Evolutionary conservation across 2,888 invertebrate species (phyloP), one percentile per base, ranked within the genome.

Genomic region (Escarpia spicata): DNA sequence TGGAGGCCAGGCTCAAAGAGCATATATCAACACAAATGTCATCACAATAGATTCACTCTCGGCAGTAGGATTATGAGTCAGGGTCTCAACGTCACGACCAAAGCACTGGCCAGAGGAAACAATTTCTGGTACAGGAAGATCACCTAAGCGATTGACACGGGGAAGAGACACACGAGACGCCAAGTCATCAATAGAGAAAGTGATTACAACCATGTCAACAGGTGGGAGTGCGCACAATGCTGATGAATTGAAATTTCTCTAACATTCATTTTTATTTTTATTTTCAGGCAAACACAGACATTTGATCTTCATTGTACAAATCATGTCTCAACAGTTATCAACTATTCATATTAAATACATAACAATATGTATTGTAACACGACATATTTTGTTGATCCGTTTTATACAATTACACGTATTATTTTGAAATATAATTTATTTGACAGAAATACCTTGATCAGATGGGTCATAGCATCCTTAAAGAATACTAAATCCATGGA

Each of bases 401-500:
- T 15, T 44, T 44, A 91, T 8, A 91, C 19, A 2, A n/a, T 45
- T 45, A 91, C 44, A 3, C 45, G 0, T 15, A 37, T 2, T 37
- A 26, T 45, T 91, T 91, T 52, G 26, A 15, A 52, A 52, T 31
- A 15, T 12, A 91, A 37, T 44, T 43, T 26, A 15, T 92, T 75
- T 43, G 43, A n/a, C 43, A 31, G 15, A 10, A 92, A 92, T 94
- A 96, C 96, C 95, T 98, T 98, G 95, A 98, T 98, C 93, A 98
- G 96, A 96, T 98, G 98, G 15, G 98, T 97, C 97, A 98, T 97
- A 9, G 98, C 98, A 96, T 98, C 98, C 94, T 97, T 97, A 96
- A 98, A 98, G 96, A 98, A 98, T 31, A 98, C 98, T 95, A 98
- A 96, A 96, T 98, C 98, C 97, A 98, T 97, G 93, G 98, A 98